These are phyloP conservation scores for Channa maculata DNA, from an alignment of 2,113 vertebrate species.

Conservation along the genomic window DNA sequence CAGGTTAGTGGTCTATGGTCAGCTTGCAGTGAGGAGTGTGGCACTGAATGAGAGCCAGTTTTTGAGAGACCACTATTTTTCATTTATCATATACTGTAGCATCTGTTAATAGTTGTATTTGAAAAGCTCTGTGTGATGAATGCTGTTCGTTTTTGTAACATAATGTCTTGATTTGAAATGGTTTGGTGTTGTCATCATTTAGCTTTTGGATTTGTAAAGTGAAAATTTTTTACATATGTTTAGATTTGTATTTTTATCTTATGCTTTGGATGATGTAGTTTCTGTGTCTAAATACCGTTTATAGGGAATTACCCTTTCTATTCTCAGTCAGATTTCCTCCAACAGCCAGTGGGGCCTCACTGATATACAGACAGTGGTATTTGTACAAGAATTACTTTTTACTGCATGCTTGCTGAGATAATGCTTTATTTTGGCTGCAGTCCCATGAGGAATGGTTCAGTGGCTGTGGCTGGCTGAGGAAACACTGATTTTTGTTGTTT, in stretches of 20 bases:
- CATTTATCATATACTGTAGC: slow-evolving; percentile 13
- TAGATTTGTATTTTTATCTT: neutral
- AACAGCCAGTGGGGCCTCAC: slow-evolving; percentile 38
- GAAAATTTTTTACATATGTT: neutral
- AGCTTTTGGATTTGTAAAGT: neutral
- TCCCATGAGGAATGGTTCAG: slow-evolving; percentile 43
- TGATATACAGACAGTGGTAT: slow-evolving; percentile 42
- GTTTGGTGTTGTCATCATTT: neutral
- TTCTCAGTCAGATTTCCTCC: slow-evolving; percentile 28
- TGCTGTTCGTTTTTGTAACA: slow-evolving; percentile 27
- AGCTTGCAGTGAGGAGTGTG: neutral
- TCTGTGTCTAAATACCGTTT: neutral
- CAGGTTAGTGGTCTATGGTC: slow-evolving; percentile 43
- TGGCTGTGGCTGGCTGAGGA: slow-evolving; percentile 19
- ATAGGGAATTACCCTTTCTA: slow-evolving; percentile 13
- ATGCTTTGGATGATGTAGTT: neutral
- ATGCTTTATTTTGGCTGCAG: slow-evolving; percentile 29
- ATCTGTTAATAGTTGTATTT: slow-evolving; percentile 25
- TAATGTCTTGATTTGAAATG: slow-evolving; percentile 1
- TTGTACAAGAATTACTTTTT: slow-evolving; percentile 49
- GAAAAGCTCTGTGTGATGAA: slow-evolving; percentile 44
- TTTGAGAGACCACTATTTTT: slow-evolving; percentile 15
- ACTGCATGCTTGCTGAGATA: slow-evolving; percentile 47
- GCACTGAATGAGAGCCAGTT: slow-evolving; percentile 9
- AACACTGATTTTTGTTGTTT: slow-evolving; percentile 15